Evolutionary conservation across 1,140 invertebrate species (phyloP).

Genomic region (Theocolax elegans): DNA sequence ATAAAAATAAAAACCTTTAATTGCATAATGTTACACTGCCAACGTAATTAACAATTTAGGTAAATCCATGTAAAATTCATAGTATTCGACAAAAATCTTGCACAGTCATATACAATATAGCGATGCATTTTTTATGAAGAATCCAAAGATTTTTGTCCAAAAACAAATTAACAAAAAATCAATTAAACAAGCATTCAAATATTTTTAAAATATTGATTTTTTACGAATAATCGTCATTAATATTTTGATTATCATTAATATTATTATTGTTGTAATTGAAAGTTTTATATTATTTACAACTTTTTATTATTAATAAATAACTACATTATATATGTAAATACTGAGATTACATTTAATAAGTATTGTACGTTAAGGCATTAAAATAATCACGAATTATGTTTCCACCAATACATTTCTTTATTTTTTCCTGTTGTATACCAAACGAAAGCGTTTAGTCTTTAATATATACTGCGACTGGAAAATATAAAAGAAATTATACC

Average conservation of each 20-base stretch:
- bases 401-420: no score
- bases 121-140: constrained; percentile 6
- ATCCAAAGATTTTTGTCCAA: constrained; percentile 33
- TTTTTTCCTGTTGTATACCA: no score
- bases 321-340: constrained; percentile 31
- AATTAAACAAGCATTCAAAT: no score
- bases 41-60: no score
- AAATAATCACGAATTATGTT: no score
- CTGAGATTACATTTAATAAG: constrained; percentile 22
- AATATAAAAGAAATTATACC: no score
- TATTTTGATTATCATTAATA: neutral
- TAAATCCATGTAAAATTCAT: neutral
- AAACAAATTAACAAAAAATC: constrained; percentile 18
- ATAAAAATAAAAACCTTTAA: constrained; percentile 7
- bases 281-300: constrained; percentile 27
- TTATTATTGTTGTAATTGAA: constrained; percentile 6
- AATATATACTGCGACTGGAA: no score
- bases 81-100: constrained; percentile 31
- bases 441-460: no score
- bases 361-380: no score
- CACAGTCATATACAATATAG: neutral
- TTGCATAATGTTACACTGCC: constrained; percentile 2
- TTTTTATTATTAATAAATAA: neutral
- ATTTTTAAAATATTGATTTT: constrained; percentile 1
- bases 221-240: neutral